Conservation (phyloP, 2,797 vertebrate species). For the Merluccius polli region DNA sequence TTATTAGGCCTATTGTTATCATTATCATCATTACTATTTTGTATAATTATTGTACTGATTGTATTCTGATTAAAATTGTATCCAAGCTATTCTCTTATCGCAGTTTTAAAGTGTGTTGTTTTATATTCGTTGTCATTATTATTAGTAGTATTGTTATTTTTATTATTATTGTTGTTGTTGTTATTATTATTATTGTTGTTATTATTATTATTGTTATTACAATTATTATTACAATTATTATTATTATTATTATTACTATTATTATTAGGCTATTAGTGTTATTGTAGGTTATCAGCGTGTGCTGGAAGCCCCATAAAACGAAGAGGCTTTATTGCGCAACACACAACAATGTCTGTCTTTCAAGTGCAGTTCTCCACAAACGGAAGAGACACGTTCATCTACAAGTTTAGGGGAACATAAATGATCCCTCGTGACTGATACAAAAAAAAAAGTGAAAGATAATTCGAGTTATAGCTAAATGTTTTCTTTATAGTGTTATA, state of each 20-base stretch:
- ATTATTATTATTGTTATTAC: too few relatives aligned
- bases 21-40: neutral
- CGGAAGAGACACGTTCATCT: neutral
- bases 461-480: neutral
- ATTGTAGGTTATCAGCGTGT: constrained; percentile 55
- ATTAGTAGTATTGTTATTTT: constrained; percentile 64
- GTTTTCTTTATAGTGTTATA: neutral
- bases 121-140: constrained; percentile 1
- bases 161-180: constrained; percentile 16
- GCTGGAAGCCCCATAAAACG: constrained; percentile 71
- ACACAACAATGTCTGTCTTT: constrained; percentile 63
- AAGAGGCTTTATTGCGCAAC: constrained; percentile 63
- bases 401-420: constrained; percentile 3
- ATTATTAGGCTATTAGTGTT: neutral
- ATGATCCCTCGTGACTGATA: neutral
- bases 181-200: constrained; percentile 49
- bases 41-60: neutral
- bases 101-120: neutral
- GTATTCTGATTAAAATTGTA: neutral
- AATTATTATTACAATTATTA: constrained; percentile 25
- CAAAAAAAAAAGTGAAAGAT: neutral
- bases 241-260: constrained; percentile 61
- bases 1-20: neutral
- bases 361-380: constrained; percentile 11
- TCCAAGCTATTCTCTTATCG: neutral